Evolutionary conservation across 64 coral and sea anemone genomes (phyloP).

Genomic region (Stylophora pistillata): DNA sequence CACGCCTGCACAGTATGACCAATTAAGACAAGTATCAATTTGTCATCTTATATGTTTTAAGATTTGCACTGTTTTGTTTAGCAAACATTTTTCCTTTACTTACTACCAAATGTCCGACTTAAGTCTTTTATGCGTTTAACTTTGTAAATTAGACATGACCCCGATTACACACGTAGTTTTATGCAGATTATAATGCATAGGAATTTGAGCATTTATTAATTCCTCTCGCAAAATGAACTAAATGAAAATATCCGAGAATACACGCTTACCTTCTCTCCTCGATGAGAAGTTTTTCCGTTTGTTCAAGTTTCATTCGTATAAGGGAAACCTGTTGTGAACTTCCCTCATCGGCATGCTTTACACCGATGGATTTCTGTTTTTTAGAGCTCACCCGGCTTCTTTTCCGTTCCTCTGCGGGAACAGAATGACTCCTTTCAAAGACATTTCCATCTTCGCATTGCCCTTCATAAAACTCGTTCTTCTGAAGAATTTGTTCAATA

Average conservation of each 20-base stretch:
- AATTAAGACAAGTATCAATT: not conserved
- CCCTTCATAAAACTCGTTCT: slow-evolving; percentile 77
- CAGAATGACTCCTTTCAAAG: slow-evolving; percentile 22
- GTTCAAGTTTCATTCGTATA: slow-evolving; percentile 75
- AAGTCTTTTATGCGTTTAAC: not conserved
- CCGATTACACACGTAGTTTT: not conserved
- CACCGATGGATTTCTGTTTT: slow-evolving; percentile 61
- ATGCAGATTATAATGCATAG: not conserved
- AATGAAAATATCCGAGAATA: not conserved
- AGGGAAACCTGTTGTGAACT: slow-evolving; percentile 64
- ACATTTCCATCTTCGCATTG: slow-evolving; percentile 17
- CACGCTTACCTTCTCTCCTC: slow-evolving; percentile 81
- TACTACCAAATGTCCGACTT: not conserved
- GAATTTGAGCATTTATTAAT: not conserved
- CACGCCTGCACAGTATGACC: not conserved
- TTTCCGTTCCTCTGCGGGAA: slow-evolving; percentile 44
- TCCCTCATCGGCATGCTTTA: slow-evolving; percentile 55
- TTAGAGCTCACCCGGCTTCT: slow-evolving; percentile 14
- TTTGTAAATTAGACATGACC: not conserved
- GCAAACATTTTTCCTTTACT: not conserved
- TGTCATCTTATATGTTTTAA: not conserved
- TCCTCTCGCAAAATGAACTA: not conserved
- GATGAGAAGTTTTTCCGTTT: slow-evolving; percentile 77
- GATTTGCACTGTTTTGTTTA: not conserved
- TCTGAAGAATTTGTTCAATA: slow-evolving; percentile 86